phyloP scores from a whole-genome alignment of 2,888 invertebrate species.

The Anorthoa munda region DNA sequence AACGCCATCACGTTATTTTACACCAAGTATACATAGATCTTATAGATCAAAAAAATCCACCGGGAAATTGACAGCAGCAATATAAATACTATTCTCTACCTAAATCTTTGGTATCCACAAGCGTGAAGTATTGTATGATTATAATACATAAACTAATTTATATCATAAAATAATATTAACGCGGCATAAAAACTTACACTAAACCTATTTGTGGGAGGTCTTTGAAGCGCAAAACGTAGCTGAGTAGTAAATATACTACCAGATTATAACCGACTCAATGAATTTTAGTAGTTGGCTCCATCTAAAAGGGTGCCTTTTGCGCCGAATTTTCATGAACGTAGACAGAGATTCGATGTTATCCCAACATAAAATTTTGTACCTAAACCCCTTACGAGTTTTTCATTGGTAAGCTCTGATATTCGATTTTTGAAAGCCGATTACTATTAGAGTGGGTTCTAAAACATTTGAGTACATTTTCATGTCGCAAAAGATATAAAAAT shows the following conservation, averaged over 20 bases:
- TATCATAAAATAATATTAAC: neutral
- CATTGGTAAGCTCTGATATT: conserved; percentile 10
- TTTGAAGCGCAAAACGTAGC: conserved; percentile 13
- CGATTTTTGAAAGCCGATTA: conserved; percentile 32
- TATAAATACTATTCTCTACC: neutral
- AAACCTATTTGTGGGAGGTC: conserved; percentile 16
- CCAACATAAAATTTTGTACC: conserved; percentile 4
- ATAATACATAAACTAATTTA: neutral
- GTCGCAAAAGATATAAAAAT: neutral
- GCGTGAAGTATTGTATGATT: neutral
- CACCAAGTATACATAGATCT: too few relatives aligned
- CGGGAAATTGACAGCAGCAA: too few relatives aligned
- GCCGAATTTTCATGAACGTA: conserved; percentile 22
- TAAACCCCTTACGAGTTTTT: conserved; percentile 16
- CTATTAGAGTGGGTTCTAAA: neutral
- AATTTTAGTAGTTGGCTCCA: conserved; percentile 32
- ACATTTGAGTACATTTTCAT: conserved; percentile 8
- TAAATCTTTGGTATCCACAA: neutral
- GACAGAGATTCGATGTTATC: conserved; percentile 2
- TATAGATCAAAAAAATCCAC: too few relatives aligned
- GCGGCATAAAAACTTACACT: neutral
- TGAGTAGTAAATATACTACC: conserved; percentile 24
- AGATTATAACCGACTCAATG: conserved; percentile 48
- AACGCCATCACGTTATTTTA: too few relatives aligned
- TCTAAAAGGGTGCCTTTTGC: conserved; percentile 24